A percentile compares a stretch with the other conserved stretches of the same genome.
Conservation (phyloP, 2,797 vertebrate species). For the Gephyroberyx darwinii region DNA sequence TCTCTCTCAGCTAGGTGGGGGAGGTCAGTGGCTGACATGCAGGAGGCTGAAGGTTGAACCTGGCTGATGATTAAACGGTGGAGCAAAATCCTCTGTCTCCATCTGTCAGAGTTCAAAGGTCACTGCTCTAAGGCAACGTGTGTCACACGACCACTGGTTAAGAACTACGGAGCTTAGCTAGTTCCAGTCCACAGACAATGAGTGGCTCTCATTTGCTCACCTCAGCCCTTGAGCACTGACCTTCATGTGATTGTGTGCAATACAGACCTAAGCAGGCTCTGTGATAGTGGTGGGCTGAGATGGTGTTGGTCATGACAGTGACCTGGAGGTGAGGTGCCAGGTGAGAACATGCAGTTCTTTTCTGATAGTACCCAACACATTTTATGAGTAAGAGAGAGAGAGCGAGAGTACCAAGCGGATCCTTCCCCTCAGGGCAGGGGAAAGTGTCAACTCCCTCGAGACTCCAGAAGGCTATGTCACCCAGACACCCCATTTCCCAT, state of each 20-base stretch:
- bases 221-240: slow-evolving; percentile 32
- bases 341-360: slow-evolving; percentile 68
- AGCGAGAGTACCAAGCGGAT: slow-evolving; percentile 52
- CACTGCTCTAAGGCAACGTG: slow-evolving; percentile 56
- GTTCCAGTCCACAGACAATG: slow-evolving; percentile 40
- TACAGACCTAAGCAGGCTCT: slow-evolving; percentile 23
- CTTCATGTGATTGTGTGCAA: slow-evolving; percentile 40
- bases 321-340: slow-evolving; percentile 51
- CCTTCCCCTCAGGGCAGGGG: slow-evolving; percentile 78
- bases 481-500: slow-evolving; percentile 82
- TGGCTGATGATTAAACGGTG: slow-evolving; percentile 77
- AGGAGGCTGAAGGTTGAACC: slow-evolving; percentile 72
- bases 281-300: slow-evolving; percentile 3
- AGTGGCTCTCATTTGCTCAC: slow-evolving; percentile 26
- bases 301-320: slow-evolving; percentile 8
- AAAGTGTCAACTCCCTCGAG: slow-evolving; percentile 82
- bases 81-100: slow-evolving; percentile 72
- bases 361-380: slow-evolving; percentile 54
- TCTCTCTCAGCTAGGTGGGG: slow-evolving; percentile 46
- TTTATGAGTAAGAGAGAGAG: slow-evolving; percentile 49
- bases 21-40: slow-evolving; percentile 66
- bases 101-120: slow-evolving; percentile 75
- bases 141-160: slow-evolving; percentile 59
- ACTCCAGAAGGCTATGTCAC: slow-evolving; percentile 86
- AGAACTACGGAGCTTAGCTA: slow-evolving; percentile 72